Conservation (phyloP, 2,113 vertebrate genomes). For the Podarcis muralis region DNA sequence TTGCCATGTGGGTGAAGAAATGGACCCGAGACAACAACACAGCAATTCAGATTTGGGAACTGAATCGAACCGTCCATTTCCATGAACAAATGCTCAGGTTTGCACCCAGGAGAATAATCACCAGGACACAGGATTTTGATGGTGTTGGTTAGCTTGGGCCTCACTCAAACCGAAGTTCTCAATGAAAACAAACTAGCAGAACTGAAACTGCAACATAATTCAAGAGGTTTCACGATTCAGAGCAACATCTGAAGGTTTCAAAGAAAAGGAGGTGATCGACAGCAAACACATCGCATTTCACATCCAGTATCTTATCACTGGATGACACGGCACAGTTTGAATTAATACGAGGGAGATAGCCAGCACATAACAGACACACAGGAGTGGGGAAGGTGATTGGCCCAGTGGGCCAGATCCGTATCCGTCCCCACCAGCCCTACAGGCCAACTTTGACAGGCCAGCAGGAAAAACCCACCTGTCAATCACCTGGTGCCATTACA, state of each 20-base stretch:
- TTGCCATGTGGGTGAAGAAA: rapidly evolving
- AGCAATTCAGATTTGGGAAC: neutral
- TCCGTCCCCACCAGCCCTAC: no score
- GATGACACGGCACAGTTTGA: no score
- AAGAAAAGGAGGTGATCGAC: neutral
- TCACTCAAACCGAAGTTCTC: neutral
- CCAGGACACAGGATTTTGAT: neutral
- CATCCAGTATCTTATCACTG: neutral
- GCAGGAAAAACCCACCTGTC: no score
- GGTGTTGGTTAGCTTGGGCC: neutral
- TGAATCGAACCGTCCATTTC: neutral
- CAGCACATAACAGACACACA: no score
- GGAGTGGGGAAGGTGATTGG: no score
- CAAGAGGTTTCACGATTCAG: neutral
- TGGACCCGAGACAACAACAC: neutral
- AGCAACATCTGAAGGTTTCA: neutral
- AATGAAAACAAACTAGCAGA: neutral
- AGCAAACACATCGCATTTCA: neutral
- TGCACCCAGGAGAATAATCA: neutral
- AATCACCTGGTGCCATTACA: no score
- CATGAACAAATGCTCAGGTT: neutral
- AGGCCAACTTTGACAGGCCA: no score
- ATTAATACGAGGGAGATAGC: no score
- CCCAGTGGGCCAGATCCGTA: no score
- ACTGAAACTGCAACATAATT: neutral